A percentile compares a stretch with the other conserved stretches of the same genome.
Conservation (phyloP, 2,797 vertebrate species). For the Channallabes apus region DNA sequence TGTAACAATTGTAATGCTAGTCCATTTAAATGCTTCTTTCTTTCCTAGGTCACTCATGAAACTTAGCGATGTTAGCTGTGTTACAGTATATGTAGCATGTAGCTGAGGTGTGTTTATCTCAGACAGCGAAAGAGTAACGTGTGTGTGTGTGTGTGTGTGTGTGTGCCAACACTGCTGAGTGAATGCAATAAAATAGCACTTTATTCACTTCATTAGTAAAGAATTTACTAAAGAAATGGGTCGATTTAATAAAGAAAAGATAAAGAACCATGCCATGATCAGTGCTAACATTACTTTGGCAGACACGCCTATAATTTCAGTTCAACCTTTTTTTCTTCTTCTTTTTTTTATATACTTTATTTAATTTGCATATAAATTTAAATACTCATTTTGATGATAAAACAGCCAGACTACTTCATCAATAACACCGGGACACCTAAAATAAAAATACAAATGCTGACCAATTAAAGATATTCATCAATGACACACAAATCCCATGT, state of each 20-base stretch:
- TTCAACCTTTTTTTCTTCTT: background rate
- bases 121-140: background rate
- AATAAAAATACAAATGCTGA: no score
- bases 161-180: background rate
- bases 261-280: background rate
- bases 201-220: background rate
- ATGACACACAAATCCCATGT: no score
- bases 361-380: background rate
- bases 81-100: background rate
- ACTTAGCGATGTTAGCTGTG: background rate
- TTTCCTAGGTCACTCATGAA: background rate
- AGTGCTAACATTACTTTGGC: background rate
- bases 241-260: background rate
- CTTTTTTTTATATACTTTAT: background rate
- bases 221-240: background rate
- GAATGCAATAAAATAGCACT: background rate
- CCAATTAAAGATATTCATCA: no score
- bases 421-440: no score
- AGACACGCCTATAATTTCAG: background rate
- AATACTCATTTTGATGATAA: background rate
- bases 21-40: background rate
- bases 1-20: background rate
- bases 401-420: no score
- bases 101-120: background rate
- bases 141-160: background rate